A percentile compares a stretch with the other conserved stretches of the same genome.
Conservation (phyloP, 2,888 invertebrate species). For the Sesamia inferens region DNA sequence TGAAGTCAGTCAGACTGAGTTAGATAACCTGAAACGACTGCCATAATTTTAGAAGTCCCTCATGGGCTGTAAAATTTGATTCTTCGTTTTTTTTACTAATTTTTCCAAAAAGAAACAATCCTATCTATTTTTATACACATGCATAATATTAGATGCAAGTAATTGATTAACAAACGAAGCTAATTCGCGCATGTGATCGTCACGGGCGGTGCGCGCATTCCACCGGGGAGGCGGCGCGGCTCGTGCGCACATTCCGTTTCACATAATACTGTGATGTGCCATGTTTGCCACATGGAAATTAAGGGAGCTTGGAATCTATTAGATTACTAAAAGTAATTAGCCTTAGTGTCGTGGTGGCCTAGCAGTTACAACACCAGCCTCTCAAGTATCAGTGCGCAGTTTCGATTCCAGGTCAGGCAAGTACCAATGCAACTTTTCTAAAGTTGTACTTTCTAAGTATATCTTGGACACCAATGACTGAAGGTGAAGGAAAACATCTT, state of each 20-base stretch:
- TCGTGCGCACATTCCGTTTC: conserved; percentile 86
- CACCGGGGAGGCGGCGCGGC: conserved; percentile 81
- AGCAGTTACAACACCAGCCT: too few species aligned
- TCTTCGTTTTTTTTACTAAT: not conserved
- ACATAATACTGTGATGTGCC: conserved; percentile 77
- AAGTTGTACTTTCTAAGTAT: too few species aligned
- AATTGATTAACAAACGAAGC: conserved; percentile 59
- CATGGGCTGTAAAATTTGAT: not conserved
- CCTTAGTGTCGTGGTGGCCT: too few species aligned
- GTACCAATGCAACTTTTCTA: too few species aligned
- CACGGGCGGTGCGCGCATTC: conserved; percentile 75
- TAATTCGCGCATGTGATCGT: conserved; percentile 65
- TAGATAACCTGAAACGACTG: not conserved
- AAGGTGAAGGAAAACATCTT: too few species aligned
- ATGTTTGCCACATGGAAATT: conserved; percentile 72
- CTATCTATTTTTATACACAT: conserved; percentile 29
- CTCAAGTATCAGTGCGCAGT: too few species aligned
- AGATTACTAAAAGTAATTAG: too few species aligned
- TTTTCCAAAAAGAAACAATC: not conserved
- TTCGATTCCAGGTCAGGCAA: too few species aligned
- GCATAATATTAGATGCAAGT: conserved; percentile 54
- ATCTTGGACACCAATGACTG: too few species aligned
- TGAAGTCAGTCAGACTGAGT: not conserved
- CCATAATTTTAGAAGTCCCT: not conserved
- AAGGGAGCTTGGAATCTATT: conserved; percentile 55